Percentiles rank a stretch among this genome's conserved stretches.
Conservation (phyloP, 1,140 invertebrate species). For the Magallana ariakensis region DNA sequence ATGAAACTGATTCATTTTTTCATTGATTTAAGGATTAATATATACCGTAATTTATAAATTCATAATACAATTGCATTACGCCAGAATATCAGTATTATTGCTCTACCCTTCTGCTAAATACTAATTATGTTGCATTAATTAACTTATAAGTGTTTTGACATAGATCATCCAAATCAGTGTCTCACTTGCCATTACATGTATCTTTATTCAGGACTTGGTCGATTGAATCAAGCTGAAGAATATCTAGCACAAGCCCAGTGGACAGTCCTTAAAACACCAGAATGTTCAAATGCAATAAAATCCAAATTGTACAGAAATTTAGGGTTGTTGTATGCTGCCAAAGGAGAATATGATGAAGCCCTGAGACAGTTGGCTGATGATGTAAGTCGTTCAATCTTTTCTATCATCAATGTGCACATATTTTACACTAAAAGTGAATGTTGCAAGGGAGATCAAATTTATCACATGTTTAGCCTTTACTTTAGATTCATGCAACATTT, state of each 20-base stretch:
- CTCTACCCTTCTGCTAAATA: too few relatives aligned
- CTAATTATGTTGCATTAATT: too few relatives aligned
- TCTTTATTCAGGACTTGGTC: slow-evolving; percentile 74
- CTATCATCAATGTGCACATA: not conserved
- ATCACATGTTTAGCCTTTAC: too few relatives aligned
- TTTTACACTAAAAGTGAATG: not conserved
- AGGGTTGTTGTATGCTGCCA: slow-evolving; percentile 78
- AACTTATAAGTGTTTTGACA: too few relatives aligned
- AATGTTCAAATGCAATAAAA: slow-evolving; percentile 78
- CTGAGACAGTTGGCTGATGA: slow-evolving; percentile 78
- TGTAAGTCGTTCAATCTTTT: slow-evolving; percentile 67
- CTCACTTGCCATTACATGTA: not conserved
- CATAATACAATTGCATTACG: too few relatives aligned
- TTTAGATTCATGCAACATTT: too few relatives aligned
- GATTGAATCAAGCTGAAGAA: slow-evolving; percentile 78
- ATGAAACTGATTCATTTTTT: too few relatives aligned
- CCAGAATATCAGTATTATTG: too few relatives aligned
- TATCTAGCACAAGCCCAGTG: slow-evolving; percentile 80
- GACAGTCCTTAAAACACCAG: slow-evolving; percentile 79
- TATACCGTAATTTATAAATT: too few relatives aligned
- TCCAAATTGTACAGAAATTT: slow-evolving; percentile 79
- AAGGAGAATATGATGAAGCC: slow-evolving; percentile 78
- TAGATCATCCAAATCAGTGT: too few relatives aligned
- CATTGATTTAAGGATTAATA: too few relatives aligned
- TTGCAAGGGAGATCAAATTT: not conserved